These are phyloP conservation scores for Aegypius monachus DNA, from an alignment of 2,113 vertebrate species.

Conservation along the genomic window DNA sequence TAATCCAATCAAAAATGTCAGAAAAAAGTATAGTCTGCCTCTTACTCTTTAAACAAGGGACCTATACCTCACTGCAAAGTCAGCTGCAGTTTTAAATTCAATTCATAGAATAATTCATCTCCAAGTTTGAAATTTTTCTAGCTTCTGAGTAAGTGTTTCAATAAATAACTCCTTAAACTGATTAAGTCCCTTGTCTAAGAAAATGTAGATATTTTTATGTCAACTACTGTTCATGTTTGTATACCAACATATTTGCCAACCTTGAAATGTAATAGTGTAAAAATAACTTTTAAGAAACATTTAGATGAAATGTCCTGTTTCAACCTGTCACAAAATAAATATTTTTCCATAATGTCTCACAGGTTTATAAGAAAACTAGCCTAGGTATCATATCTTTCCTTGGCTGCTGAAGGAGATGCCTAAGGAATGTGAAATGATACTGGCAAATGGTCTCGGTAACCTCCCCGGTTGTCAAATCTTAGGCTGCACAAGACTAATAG, in stretches of 20 bases:
- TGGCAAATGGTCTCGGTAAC: slow-evolving; percentile 54
- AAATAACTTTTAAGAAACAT: not conserved
- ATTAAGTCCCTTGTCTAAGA: not conserved
- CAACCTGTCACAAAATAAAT: not conserved
- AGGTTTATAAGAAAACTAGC: not conserved
- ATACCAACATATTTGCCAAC: not conserved
- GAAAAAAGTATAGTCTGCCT: not conserved
- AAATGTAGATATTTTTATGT: not conserved
- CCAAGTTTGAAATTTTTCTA: not conserved
- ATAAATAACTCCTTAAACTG: slow-evolving; percentile 31
- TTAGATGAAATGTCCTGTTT: not conserved
- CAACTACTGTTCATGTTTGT: not conserved
- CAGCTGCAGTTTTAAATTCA: slow-evolving; percentile 7
- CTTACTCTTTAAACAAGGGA: not conserved
- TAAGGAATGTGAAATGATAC: slow-evolving; percentile 55
- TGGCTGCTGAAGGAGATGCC: not conserved
- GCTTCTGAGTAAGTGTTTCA: not conserved
- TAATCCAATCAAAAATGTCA: slow-evolving; percentile 23
- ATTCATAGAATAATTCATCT: not conserved
- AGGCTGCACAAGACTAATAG: slow-evolving; percentile 60
- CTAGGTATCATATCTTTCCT: not conserved
- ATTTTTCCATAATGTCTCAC: not conserved
- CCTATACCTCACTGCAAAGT: not conserved
- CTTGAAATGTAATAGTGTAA: not conserved
- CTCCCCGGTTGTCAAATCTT: slow-evolving; percentile 64